phyloP scores from a whole-genome alignment of 2,888 invertebrate species.

The Pseudoips prasinana region DNA sequence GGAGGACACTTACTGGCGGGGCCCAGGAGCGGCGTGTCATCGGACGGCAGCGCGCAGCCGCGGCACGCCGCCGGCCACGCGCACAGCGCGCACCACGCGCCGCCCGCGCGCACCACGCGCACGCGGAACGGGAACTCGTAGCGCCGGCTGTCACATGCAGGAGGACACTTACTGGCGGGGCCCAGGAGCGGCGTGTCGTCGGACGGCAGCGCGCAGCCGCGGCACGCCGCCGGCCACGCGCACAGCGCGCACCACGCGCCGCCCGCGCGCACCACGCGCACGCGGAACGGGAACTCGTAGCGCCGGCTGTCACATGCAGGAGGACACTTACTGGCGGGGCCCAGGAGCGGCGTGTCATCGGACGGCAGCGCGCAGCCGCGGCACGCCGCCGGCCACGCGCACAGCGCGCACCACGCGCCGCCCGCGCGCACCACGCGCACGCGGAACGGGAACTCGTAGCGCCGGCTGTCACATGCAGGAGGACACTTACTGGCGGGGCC shows the following conservation, averaged over 20 bases:
- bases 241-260: not conserved
- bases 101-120: not conserved
- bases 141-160: too few species aligned
- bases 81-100: not conserved
- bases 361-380: not conserved
- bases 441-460: too few species aligned
- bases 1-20: not conserved
- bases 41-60: not conserved
- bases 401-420: not conserved
- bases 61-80: not conserved
- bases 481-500: not conserved
- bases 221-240: not conserved
- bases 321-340: not conserved
- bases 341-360: not conserved
- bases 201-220: not conserved
- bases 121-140: too few species aligned
- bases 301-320: too few species aligned
- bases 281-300: too few species aligned
- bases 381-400: not conserved
- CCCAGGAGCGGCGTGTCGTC: slow-evolving; percentile 2
- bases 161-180: not conserved
- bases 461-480: too few species aligned
- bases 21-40: slow-evolving; percentile 1
- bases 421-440: not conserved
- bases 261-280: not conserved